Percentiles rank a stretch among this genome's conserved stretches.
These are phyloP conservation scores for Hylaeus anthracinus DNA, from an alignment of 1,140 invertebrate species.

Conservation along the genomic window DNA sequence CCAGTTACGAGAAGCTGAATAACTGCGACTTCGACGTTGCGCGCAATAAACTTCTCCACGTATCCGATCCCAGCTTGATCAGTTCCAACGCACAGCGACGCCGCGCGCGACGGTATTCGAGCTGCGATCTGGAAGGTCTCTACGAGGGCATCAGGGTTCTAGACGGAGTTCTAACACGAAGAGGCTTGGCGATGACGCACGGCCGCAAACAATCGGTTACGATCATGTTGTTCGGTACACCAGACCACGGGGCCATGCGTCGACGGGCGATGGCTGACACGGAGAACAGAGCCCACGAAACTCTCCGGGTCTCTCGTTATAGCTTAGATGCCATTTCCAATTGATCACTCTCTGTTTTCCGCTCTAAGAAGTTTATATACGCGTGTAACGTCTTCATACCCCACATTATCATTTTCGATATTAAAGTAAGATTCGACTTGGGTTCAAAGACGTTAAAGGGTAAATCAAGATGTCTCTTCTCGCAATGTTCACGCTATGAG, in stretches of 20 bases:
- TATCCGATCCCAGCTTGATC: slow-evolving; percentile 31
- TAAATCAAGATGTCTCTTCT: no score
- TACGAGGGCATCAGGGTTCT: slow-evolving; percentile 72
- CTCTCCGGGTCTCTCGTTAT: slow-evolving; percentile 59
- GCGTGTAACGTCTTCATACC: no score
- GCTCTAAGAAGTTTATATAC: no score
- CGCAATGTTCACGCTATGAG: no score
- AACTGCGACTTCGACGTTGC: slow-evolving; percentile 64
- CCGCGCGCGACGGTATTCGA: slow-evolving; percentile 39
- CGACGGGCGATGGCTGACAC: background rate
- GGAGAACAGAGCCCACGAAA: slow-evolving; percentile 10
- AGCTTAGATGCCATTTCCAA: slow-evolving; percentile 61
- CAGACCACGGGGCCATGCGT: slow-evolving; percentile 46
- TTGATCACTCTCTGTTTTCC: slow-evolving; percentile 28
- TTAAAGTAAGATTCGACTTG: no score
- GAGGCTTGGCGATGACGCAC: background rate
- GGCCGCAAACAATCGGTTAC: slow-evolving; percentile 46
- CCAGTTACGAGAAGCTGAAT: slow-evolving; percentile 67
- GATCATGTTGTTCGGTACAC: slow-evolving; percentile 69
- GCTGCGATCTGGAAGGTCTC: slow-evolving; percentile 69
- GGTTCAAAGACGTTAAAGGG: no score
- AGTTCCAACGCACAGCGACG: background rate
- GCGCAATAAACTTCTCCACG: slow-evolving; percentile 35
- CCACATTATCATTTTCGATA: no score
- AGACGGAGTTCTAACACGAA: slow-evolving; percentile 68